Percentiles rank a stretch among this genome's conserved stretches.
These are phyloP conservation scores for Carcharodon carcharias DNA, from an alignment of 2,797 vertebrate species.

Conservation along the genomic window DNA sequence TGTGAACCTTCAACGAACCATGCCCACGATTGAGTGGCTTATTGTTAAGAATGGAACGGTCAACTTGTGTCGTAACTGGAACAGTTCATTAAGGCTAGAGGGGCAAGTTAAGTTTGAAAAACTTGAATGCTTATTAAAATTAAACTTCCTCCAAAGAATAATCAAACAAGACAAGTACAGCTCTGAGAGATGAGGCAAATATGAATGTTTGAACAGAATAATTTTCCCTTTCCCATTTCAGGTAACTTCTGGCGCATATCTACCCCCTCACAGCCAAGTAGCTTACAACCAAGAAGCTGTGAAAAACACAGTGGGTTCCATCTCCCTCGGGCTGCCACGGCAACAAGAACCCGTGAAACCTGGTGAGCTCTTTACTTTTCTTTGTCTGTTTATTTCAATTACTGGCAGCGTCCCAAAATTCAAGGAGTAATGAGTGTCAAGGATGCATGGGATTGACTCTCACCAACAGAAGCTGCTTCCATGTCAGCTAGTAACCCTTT, in stretches of 20 bases:
- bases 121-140: background rate
- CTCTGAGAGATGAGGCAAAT: background rate
- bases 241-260: slow-evolving; percentile 94
- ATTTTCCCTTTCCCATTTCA: slow-evolving; percentile 46
- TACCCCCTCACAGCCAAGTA: slow-evolving; percentile 78
- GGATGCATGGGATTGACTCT: background rate
- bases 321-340: slow-evolving; percentile 88
- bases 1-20: background rate
- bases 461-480: background rate
- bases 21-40: background rate
- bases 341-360: slow-evolving; percentile 84
- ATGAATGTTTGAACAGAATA: background rate
- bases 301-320: slow-evolving; percentile 86
- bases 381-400: background rate
- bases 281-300: slow-evolving; percentile 77
- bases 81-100: background rate
- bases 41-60: background rate
- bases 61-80: background rate
- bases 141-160: background rate
- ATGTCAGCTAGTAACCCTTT: background rate
- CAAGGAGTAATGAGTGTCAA: background rate
- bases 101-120: background rate
- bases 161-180: background rate
- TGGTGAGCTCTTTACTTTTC: slow-evolving; percentile 60
- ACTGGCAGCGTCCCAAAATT: background rate